A percentile compares a stretch with the other conserved stretches of the same genome.
Conservation (phyloP, 2,797 vertebrate genomes). For the Lepus oiostolus region DNA sequence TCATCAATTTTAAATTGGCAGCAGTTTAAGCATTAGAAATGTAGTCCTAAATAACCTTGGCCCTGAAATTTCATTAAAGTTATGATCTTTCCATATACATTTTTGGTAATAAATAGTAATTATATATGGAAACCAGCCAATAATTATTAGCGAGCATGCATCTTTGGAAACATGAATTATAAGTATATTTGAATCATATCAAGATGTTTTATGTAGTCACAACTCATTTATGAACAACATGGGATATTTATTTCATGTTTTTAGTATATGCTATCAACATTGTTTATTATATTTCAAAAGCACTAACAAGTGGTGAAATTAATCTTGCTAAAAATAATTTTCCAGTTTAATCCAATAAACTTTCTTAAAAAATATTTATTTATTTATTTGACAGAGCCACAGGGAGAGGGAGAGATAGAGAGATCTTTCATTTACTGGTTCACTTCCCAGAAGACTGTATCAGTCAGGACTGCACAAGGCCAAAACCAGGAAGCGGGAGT, state of each 20-base stretch:
- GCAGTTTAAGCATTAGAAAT: background rate
- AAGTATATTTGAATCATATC: background rate
- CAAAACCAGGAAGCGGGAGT: no score
- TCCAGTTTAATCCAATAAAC: background rate
- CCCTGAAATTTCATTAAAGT: background rate
- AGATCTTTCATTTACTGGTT: no score
- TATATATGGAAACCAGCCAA: background rate
- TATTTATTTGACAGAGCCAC: no score
- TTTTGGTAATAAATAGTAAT: background rate
- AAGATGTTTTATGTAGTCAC: background rate
- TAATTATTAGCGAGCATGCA: background rate
- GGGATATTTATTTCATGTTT: background rate
- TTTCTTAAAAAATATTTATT: background rate
- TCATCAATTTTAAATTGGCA: background rate
- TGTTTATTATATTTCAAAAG: constrained; percentile 8
- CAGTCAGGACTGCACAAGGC: no score
- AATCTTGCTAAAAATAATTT: background rate
- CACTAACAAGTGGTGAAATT: background rate
- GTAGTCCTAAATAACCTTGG: background rate
- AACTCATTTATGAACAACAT: background rate
- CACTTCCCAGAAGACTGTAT: no score
- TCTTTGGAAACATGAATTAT: constrained; percentile 5
- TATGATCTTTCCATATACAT: background rate
- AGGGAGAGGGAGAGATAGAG: no score
- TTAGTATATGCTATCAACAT: background rate